These are phyloP conservation scores for Parazoanthus atlanticus DNA, from an alignment of 92 coral and sea anemone genomes.

Conservation along the genomic window DNA sequence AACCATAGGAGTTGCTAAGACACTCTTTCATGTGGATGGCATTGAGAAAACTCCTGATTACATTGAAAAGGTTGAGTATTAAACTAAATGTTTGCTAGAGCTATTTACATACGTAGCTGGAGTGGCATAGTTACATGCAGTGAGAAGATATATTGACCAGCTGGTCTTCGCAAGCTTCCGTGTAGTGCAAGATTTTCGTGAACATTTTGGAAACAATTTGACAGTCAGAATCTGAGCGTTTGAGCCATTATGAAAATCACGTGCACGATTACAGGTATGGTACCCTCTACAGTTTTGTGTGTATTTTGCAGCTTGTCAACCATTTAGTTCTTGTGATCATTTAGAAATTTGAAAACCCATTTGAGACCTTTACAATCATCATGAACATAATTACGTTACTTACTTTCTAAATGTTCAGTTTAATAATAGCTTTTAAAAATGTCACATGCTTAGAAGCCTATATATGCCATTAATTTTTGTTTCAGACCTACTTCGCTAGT, in stretches of 20 bases:
- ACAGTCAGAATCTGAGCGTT: neutral
- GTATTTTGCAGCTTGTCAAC: neutral
- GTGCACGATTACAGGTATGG: neutral
- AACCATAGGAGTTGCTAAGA: slow-evolving; percentile 96
- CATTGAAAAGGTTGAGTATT: slow-evolving; percentile 63
- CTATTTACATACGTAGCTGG: too few species aligned
- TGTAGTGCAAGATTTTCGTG: neutral
- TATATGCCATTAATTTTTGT: too few species aligned
- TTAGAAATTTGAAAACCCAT: neutral
- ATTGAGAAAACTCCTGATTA: slow-evolving; percentile 72
- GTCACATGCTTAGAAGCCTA: too few species aligned
- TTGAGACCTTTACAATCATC: neutral
- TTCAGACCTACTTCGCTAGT: too few species aligned
- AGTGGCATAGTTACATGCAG: too few species aligned
- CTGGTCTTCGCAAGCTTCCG: neutral
- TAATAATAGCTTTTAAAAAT: too few species aligned
- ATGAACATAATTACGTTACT: too few species aligned
- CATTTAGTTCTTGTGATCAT: neutral
- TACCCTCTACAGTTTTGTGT: too few species aligned
- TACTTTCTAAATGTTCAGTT: neutral
- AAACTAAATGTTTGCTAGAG: neutral
- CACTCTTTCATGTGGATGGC: slow-evolving; percentile 89
- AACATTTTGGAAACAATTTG: neutral
- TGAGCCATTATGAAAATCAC: neutral
- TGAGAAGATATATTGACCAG: too few species aligned